Base-by-base conservation (phyloP, 2,113 vertebrate genomes). In the Puntigrus tetrazona region DNA sequence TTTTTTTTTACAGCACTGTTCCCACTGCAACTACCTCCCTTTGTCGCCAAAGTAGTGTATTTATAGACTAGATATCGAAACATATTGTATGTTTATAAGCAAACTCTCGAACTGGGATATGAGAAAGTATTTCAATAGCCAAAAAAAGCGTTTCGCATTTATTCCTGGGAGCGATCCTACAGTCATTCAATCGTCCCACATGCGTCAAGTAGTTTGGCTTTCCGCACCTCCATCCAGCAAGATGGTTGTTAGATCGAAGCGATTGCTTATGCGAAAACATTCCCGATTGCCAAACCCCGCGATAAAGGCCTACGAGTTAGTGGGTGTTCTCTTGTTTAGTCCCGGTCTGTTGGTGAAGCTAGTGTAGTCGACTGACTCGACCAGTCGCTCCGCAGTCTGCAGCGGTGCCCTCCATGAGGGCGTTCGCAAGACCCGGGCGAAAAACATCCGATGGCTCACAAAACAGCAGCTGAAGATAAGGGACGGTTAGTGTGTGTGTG, bases 381-480 rank as follows among this genome's bases (percentile, higher is more conserved):
- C 92, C 91, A 87, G 94, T 92, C 88, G 78, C 61, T 20, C 83
- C 34, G 47, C 87, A 88, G 83, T 80, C 74, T 78, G n/a, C 82
- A 55, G 41, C 22, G 5, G 27, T 76, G 65, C 34, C 63, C 69
- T 69, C 65, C 52, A 87, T 86, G 86, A 87, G 89, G 86, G 82
- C 84, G 89, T 84, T 90, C 14, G 75, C 73, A 82, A 73, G 36
- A 74, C 72, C 25, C 13, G 38, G 47, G 85, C n/a, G 87, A 90
- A 94, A 94, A 94, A 94, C 94, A 95, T 94, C 93, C 92, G 91
- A 93, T 91, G 90, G 83, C 87, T 91, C 90, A 92, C 90, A 89
- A 93, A 93, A 88, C 80, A 91, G 92, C 91, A 93, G 89, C 38
- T 73, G 78, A 45, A 90, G 92, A 94, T 93, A 92, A 91, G 90